Base-by-base conservation (phyloP, 1,140 invertebrate species). In the Bombus difficillimus region DNA sequence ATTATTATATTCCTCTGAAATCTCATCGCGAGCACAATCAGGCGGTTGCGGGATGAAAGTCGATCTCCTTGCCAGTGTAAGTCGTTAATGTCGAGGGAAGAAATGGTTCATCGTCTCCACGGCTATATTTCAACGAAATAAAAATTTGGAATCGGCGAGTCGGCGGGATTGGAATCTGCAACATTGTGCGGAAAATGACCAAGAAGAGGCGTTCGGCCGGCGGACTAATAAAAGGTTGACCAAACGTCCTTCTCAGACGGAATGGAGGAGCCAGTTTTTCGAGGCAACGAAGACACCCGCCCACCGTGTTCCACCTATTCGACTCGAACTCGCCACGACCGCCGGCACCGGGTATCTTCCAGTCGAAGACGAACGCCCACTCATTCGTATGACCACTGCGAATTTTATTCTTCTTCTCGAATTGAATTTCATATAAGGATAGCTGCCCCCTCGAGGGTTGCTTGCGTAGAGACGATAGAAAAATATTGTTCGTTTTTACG, bases 371-470 rank as follows among this genome's bases (percentile, higher is more conserved):
- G 76, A 85, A 86, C 72, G 86, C 82, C 43, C 68, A 78, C 84
- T 84, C 86, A 84, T 87, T 41, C 62, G 64, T 68, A 77, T 43
- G 43, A 37, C 47, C 59, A 41, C 87, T 88, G 74, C 4, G 4
- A 75, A 62, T 82, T 89, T 89, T 88, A 87, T 93, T 90, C 85
- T 84, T 89, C 73, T 83, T 81, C 78, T 77, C 87, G 90, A 90
- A 93, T 93, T 94, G 91, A 93, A 94, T 93, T 92, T 90, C 83
- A 83, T 88, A 91, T 88, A 86, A 86, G 75, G 82, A 85, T 80
- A 53, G 13, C 25, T 41, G 22, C 28, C 5, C 64, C 34, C n/a
- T 39, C 41, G 13, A 74, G 59, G 41, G 39, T 37, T 37, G 18
- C 18, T 2, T 4, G 34, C n/a, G n/a, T 6, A 9, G 6, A 3